Conservation (phyloP, 2,113 vertebrate species). For the Podiceps cristatus region DNA sequence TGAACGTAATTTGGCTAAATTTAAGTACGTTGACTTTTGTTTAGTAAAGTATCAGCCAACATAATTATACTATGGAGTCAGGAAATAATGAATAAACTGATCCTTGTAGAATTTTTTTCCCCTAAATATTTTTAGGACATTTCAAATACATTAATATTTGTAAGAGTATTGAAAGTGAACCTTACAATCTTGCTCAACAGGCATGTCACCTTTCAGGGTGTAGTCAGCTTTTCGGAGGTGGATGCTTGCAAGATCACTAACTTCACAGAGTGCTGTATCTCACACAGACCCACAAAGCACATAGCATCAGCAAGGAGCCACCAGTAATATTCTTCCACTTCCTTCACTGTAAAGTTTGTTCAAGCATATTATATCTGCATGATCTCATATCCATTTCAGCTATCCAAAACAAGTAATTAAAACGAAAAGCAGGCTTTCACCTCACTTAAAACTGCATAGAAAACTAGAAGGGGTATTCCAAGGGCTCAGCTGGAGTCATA, state of each 20-base stretch:
- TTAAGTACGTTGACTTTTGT: not conserved
- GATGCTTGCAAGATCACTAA: rapidly evolving
- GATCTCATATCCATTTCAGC: not conserved
- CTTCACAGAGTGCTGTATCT: not conserved
- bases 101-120: not conserved
- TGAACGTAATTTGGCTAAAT: not conserved
- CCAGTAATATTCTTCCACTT: not conserved
- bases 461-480: not conserved
- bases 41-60: not conserved
- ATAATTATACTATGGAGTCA: not conserved
- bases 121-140: not conserved
- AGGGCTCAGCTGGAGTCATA: not conserved
- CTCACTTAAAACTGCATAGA: not conserved
- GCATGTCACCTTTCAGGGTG: not conserved
- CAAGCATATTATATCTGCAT: not conserved
- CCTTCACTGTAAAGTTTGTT: not conserved
- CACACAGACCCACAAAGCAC: not conserved
- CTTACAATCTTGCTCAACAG: not conserved
- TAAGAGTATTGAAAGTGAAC: not conserved
- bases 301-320: not conserved
- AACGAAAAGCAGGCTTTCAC: not conserved
- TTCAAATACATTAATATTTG: not conserved
- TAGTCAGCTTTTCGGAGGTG: not conserved
- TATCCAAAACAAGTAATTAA: not conserved
- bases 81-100: not conserved